phyloP scores from a whole-genome alignment of 2,888 invertebrate genomes.

The Philopedon plagiatum region DNA sequence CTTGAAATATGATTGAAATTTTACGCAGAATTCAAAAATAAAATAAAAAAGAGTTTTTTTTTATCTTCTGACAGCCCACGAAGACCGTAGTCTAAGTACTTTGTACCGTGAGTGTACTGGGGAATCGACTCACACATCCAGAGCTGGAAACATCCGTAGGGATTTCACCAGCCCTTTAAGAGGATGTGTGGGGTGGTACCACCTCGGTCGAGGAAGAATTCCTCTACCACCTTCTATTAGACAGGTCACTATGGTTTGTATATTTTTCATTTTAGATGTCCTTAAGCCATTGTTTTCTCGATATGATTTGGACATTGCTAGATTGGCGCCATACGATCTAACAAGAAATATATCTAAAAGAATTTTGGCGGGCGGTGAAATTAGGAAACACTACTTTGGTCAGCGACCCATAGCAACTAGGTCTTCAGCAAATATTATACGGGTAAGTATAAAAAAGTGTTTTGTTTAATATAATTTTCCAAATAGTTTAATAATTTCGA shows the following conservation, averaged over 20 bases:
- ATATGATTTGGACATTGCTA: slow-evolving; percentile 51
- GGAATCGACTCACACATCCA: no score
- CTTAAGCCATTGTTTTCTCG: slow-evolving; percentile 47
- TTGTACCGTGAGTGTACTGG: no score
- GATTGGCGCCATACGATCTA: slow-evolving; percentile 54
- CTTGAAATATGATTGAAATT: no score
- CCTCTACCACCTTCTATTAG: background rate
- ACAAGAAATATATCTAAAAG: slow-evolving; percentile 41
- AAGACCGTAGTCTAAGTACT: no score
- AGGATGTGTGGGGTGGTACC: no score
- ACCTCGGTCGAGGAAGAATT: no score
- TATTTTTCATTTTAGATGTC: slow-evolving; percentile 50
- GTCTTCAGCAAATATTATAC: slow-evolving; percentile 38
- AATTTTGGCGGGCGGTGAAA: slow-evolving; percentile 45
- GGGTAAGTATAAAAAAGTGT: slow-evolving; percentile 34
- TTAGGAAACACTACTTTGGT: slow-evolving; percentile 53
- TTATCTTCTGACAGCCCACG: no score
- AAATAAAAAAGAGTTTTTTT: no score
- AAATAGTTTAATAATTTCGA: background rate
- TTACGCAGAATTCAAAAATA: no score
- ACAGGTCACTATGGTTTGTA: slow-evolving; percentile 31
- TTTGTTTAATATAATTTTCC: background rate
- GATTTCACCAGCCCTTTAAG: no score
- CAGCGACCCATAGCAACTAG: slow-evolving; percentile 37
- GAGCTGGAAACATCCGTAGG: no score